A percentile compares a stretch with the other conserved stretches of the same genome.
Evolutionary conservation across 53 echinoderm and acorn worm species (phyloP).

Genomic region (Arbacia lixula): DNA sequence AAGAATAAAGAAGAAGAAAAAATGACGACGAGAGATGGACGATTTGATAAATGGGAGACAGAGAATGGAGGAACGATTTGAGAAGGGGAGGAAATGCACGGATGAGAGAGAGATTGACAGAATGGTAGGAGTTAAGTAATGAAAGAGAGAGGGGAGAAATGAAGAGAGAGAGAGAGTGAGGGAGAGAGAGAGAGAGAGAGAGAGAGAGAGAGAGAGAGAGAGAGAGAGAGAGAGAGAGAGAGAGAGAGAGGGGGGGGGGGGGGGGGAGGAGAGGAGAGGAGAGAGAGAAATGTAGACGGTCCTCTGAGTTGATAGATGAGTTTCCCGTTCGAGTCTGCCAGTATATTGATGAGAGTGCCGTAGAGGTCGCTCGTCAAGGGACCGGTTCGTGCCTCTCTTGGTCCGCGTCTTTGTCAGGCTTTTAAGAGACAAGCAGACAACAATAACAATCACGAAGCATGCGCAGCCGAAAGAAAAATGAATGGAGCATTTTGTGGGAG

Average conservation of each 20-base stretch:
- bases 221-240: neutral
- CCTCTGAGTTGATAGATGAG: constrained; percentile 10
- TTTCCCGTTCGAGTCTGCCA: constrained; percentile 18
- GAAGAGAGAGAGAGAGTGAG: neutral
- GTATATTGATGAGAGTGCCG: constrained; percentile 28
- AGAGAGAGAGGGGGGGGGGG: neutral
- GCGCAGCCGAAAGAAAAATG: neutral
- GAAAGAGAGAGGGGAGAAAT: neutral
- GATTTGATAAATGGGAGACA: no score
- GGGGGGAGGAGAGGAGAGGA: neutral
- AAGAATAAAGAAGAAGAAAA: neutral
- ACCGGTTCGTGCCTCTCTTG: neutral
- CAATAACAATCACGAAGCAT: neutral
- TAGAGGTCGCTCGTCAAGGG: constrained; percentile 9
- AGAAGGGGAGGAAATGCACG: neutral
- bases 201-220: neutral
- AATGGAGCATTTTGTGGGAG: no score
- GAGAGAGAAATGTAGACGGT: neutral
- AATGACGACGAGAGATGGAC: neutral
- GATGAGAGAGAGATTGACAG: neutral
- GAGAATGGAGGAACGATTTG: neutral
- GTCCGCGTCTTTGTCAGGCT: neutral
- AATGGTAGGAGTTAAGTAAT: neutral
- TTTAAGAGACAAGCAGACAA: neutral
- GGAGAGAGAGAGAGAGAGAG: neutral